Evolutionary conservation across 2,888 invertebrate species (phyloP), one percentile per base, ranked within the genome.

Genomic region (Dynastes tityus): DNA sequence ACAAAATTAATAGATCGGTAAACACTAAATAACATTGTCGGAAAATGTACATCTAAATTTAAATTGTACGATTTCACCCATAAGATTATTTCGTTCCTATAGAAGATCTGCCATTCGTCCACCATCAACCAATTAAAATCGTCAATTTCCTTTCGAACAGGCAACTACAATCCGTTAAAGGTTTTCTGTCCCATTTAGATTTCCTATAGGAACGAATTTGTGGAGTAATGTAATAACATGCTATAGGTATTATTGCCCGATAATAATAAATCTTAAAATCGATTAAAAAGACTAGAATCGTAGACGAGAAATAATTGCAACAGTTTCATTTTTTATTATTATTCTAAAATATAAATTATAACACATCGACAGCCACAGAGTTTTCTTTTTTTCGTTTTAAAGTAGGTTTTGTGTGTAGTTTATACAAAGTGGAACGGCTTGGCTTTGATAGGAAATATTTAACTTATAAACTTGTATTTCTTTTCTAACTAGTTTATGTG

Each of bases 11-110:
- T 22, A 61, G 29, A 22, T 45, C 61, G 45, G 29, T 74, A 79
- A 77, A 79, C 79, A 79, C 79, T 79, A 79, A 79, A 79, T 79
- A 79, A 79, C 79, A 77, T 77, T 8, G 73, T 78, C 78, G 70
- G 58, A 74, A 77, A 79, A 76, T 77, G 76, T 77, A 77, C 79
- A 73, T 77, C 65, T 77, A 75, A 61, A 27, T 51, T 16, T 65
- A 61, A 77, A 68, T 61, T 22, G 58, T 71, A 71, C 77, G 49
- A 51, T 70, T 53, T 22, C 61, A 67, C 67, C 76, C 40, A 58
- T 55, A 76, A 32, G 53, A 37, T 40, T 29, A 11, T 11, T 32
- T 11, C 32, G 29, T 63, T 63, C 63, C 29, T 13, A n/a, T 70
- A 70, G 51, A 51, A 70, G 49, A 51, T 29, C 29, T 6, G 4